phyloP scores from a whole-genome alignment of 2,888 invertebrate species.

The Oscheius sp. region DNA sequence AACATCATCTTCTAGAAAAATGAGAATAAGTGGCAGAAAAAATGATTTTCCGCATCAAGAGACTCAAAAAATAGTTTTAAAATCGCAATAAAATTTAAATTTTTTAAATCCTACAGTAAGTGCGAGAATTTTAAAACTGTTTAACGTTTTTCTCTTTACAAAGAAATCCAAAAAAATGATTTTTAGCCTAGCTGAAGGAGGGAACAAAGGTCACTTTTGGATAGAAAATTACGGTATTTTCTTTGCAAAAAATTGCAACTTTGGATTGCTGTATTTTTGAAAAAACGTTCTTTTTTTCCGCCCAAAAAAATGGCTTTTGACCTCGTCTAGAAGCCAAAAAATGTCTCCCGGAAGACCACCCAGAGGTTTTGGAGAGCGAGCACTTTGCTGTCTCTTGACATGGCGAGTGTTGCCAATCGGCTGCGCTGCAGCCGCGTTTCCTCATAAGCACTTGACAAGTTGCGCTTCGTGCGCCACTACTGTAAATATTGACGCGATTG shows the following conservation, averaged over 20 bases:
- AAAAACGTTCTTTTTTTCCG: background rate
- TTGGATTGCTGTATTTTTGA: background rate
- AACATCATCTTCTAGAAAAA: too few species aligned
- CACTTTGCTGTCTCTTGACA: conserved; percentile 18
- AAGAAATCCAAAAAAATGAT: too few species aligned
- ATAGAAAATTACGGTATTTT: background rate
- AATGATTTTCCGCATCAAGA: too few species aligned
- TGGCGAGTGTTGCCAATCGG: conserved; percentile 20
- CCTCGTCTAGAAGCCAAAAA: background rate
- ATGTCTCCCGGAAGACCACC: background rate
- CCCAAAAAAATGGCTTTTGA: background rate
- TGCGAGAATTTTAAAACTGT: too few species aligned
- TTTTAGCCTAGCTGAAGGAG: too few species aligned
- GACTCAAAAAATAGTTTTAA: too few species aligned
- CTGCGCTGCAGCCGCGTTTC: background rate
- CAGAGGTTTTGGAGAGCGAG: background rate
- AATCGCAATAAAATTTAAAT: too few species aligned
- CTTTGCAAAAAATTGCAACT: background rate
- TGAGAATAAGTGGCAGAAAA: too few species aligned
- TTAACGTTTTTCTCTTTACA: too few species aligned
- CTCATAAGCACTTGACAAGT: conserved; percentile 34
- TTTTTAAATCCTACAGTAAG: too few species aligned
- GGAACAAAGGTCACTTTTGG: too few species aligned
- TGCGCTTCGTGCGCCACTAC: conserved; percentile 22
- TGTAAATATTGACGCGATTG: conserved; percentile 30